phyloP scores from a whole-genome alignment of 2,888 invertebrate species.

The Lomographa bimaculata region DNA sequence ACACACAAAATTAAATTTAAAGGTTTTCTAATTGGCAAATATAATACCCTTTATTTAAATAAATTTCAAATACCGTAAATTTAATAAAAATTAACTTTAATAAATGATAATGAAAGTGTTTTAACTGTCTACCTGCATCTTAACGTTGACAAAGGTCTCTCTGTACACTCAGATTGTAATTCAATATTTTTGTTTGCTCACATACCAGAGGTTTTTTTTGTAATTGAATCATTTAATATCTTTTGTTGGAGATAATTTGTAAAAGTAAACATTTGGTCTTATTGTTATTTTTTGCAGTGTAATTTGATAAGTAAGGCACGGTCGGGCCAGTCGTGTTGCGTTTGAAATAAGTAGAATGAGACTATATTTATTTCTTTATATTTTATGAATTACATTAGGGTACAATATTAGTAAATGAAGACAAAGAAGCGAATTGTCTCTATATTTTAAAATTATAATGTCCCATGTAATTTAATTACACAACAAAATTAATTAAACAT shows the following conservation, averaged over 20 bases:
- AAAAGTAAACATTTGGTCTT: constrained; percentile 73
- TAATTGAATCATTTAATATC: constrained; percentile 55
- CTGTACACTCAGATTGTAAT: constrained; percentile 55
- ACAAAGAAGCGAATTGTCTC: too few species aligned
- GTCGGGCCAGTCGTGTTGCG: background rate
- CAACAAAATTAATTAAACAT: too few species aligned
- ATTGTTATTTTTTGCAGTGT: constrained; percentile 55
- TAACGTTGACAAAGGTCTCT: constrained; percentile 33
- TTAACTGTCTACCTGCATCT: constrained; percentile 35
- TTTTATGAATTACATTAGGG: too few species aligned
- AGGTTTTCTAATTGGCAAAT: too few species aligned
- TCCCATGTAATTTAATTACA: too few species aligned
- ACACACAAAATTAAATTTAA: too few species aligned
- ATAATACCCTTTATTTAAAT: too few species aligned
- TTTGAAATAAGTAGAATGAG: background rate
- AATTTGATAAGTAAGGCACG: constrained; percentile 38
- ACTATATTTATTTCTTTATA: too few species aligned
- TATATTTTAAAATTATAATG: too few species aligned
- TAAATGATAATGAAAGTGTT: constrained; percentile 31
- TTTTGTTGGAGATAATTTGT: constrained; percentile 72
- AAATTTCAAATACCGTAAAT: background rate
- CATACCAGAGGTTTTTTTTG: constrained; percentile 47
- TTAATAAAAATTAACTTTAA: too few species aligned
- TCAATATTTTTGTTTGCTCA: constrained; percentile 66
- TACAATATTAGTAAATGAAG: too few species aligned